Base-by-base conservation (phyloP, 2,113 vertebrate species). In the Lanius collurio region DNA sequence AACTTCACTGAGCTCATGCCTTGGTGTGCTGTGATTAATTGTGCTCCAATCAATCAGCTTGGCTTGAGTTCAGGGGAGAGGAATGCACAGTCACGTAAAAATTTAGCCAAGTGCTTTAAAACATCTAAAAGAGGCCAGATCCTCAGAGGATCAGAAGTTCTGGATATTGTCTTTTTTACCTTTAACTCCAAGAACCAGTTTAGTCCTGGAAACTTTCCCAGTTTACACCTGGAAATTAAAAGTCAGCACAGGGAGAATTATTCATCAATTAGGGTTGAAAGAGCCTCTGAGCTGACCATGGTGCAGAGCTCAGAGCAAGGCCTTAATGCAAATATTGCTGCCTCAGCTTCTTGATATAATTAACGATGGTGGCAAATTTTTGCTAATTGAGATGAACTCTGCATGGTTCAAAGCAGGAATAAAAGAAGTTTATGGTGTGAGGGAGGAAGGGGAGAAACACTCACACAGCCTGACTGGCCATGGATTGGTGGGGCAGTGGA, bases 21-120 rank as follows among this genome's bases (percentile, higher is more conserved):
- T 95, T 90, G 85, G 47, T 78, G 60, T 93, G 47, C 63, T 77
- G 68, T 95, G 95, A 97, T 96, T 94, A 69, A 96, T 82, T 30
- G 46, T 27, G 15, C 41, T 77, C 56, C 71, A 85, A 88, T 95
- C 95, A 94, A 93, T 97, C 94, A 96, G 64, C 14, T 22, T 86
- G 76, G 83, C 64, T 84, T 56, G 20, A 71, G 65, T 79, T 93
- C 90, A 71, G 85, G 52, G 67, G 8, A 70, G 23, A 95, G 65
- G 83, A 90, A 87, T 89, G 90, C 56, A 64, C 11, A 89, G 52
- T 52, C 93, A 84, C 9, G 10, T 86, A 53, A 86, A 96, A 94
- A 65, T 35, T 37, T 26, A 82, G 23, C 62, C 27, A 78, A 74
- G 23, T 33, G 52, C 42, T 90, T 87, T 52, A 64, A 89, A 89